phyloP scores from a whole-genome alignment of 2,888 invertebrate genomes.

The Omphaloscelis lunosa region DNA sequence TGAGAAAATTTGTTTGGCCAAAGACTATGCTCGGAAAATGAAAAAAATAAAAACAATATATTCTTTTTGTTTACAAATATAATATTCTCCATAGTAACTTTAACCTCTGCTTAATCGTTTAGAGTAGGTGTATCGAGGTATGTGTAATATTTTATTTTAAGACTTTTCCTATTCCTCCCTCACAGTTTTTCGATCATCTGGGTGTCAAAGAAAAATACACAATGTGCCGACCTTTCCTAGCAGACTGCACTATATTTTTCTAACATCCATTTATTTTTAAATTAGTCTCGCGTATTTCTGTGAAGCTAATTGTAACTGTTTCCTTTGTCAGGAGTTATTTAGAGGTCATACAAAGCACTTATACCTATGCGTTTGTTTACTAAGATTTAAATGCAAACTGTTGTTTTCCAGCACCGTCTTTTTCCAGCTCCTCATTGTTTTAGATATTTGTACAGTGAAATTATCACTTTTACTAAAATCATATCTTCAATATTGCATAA shows the following conservation, averaged over 20 bases:
- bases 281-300: slow-evolving; percentile 3
- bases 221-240: slow-evolving; percentile 8
- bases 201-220: slow-evolving; percentile 47
- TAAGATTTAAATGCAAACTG: background rate
- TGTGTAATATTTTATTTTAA: slow-evolving; percentile 17
- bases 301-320: background rate
- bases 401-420: background rate
- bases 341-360: background rate
- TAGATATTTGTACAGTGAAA: background rate
- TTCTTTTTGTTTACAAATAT: background rate
- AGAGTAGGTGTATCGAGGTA: background rate
- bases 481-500: background rate
- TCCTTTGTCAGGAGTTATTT: slow-evolving; percentile 1
- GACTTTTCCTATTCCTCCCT: slow-evolving; percentile 2
- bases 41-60: no score
- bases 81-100: background rate
- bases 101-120: no score
- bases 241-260: slow-evolving; percentile 21
- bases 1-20: background rate
- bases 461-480: background rate
- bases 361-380: background rate
- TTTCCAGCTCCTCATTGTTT: background rate
- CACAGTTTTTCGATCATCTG: background rate
- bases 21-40: background rate
- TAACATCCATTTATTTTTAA: slow-evolving; percentile 32